A percentile compares a stretch with the other conserved stretches of the same genome.
Conservation (phyloP, 2,888 invertebrate species). For the Nomada flava region DNA sequence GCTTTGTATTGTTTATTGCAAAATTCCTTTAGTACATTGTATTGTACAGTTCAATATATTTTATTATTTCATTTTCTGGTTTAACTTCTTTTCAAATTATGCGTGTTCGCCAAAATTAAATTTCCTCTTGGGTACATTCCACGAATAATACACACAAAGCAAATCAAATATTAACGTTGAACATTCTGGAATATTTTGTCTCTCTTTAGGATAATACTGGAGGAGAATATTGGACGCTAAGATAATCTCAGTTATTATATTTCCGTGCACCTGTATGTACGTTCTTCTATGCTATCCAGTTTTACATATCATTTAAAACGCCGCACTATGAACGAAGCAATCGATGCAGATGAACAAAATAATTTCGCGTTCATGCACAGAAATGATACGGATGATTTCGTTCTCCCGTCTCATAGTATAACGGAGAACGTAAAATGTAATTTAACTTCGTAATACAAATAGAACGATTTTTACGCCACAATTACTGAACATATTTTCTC, state of each 20-base stretch:
- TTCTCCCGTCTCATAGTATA: background rate
- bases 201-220: background rate
- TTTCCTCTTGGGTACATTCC: no score
- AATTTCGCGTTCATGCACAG: background rate
- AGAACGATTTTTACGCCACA: no score
- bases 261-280: background rate
- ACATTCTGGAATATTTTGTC: background rate
- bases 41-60: no score
- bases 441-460: background rate
- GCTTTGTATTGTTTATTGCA: no score
- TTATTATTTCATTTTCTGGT: no score
- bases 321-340: background rate
- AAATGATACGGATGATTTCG: background rate
- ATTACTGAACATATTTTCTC: no score
- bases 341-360: background rate
- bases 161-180: background rate
- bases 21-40: no score
- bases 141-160: background rate
- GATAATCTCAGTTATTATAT: conserved; percentile 3
- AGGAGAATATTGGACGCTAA: background rate
- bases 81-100: no score
- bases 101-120: no score
- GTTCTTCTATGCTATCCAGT: background rate
- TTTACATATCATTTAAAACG: background rate
- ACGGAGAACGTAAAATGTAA: background rate